These are phyloP conservation scores for Drosophila prolongata DNA, from an alignment of 2,888 invertebrate species.

Conservation along the genomic window DNA sequence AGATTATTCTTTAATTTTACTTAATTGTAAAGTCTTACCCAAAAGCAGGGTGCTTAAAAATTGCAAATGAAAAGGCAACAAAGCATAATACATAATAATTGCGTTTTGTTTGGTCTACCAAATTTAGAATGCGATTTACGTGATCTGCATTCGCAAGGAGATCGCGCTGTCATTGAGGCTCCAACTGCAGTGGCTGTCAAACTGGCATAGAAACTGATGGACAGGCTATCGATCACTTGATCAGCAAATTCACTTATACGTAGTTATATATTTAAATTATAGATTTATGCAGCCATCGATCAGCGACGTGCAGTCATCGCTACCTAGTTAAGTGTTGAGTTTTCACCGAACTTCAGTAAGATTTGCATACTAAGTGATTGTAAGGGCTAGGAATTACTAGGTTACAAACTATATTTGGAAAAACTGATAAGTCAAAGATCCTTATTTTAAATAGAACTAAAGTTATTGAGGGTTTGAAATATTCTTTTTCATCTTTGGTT, in stretches of 20 bases:
- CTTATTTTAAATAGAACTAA: no score
- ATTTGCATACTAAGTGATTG: background rate
- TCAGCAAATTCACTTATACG: constrained; percentile 35
- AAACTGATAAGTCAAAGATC: no score
- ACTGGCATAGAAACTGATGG: constrained; percentile 42
- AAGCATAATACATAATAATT: constrained; percentile 68
- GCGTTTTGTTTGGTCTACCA: constrained; percentile 65
- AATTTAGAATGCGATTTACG: constrained; percentile 68
- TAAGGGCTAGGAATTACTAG: background rate
- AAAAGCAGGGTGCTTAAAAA: constrained; percentile 47
- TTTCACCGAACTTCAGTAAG: background rate
- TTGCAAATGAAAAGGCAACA: constrained; percentile 39
- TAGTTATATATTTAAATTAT: constrained; percentile 31
- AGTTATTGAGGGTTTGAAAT: no score
- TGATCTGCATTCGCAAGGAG: constrained; percentile 56
- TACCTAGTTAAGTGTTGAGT: constrained; percentile 3
- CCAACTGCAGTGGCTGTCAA: constrained; percentile 51
- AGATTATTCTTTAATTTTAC: constrained; percentile 6
- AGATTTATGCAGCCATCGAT: constrained; percentile 39
- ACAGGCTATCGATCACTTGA: constrained; percentile 54
- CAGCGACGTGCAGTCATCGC: constrained; percentile 34
- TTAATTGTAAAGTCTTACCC: background rate
- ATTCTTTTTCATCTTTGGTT: no score
- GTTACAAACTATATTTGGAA: background rate
- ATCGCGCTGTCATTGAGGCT: constrained; percentile 39